Evolutionary conservation across 2,888 invertebrate species (phyloP).

Genomic region (Lithophane socia): DNA sequence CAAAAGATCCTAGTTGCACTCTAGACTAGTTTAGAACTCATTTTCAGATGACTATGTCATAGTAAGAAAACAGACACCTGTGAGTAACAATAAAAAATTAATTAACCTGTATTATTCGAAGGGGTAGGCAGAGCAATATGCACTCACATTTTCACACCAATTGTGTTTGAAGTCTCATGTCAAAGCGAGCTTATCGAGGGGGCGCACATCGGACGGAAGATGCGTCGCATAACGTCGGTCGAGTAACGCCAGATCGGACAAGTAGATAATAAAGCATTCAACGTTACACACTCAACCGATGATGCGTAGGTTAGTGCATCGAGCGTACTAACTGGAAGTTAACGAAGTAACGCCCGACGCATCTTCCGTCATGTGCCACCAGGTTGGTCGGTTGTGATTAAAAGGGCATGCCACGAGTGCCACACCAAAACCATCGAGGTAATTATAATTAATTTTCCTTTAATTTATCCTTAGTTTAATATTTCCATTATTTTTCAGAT

Average conservation of each 20-base stretch:
- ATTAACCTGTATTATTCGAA: no score
- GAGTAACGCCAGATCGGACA: no score
- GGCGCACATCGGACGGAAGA: no score
- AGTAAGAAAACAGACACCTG: neutral
- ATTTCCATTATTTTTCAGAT: slow-evolving; percentile 84
- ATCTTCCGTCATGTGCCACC: no score
- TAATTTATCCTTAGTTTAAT: neutral
- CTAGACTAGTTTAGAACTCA: neutral
- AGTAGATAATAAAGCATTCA: no score
- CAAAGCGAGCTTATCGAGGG: neutral
- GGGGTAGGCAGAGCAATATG: neutral
- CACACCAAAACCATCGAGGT: neutral
- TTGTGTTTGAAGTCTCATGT: neutral
- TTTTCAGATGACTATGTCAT: neutral
- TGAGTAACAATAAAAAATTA: neutral
- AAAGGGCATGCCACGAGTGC: neutral
- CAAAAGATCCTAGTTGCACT: no score
- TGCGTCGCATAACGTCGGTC: no score
- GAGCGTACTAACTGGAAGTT: no score
- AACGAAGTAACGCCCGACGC: no score
- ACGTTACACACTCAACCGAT: no score
- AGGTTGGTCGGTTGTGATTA: neutral
- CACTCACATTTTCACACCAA: neutral
- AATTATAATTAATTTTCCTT: neutral
- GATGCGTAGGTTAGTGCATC: no score